Percentiles rank a stretch among this genome's conserved stretches.
phyloP scores from a whole-genome alignment of 1,140 invertebrate species.

The Drosophila tani region DNA sequence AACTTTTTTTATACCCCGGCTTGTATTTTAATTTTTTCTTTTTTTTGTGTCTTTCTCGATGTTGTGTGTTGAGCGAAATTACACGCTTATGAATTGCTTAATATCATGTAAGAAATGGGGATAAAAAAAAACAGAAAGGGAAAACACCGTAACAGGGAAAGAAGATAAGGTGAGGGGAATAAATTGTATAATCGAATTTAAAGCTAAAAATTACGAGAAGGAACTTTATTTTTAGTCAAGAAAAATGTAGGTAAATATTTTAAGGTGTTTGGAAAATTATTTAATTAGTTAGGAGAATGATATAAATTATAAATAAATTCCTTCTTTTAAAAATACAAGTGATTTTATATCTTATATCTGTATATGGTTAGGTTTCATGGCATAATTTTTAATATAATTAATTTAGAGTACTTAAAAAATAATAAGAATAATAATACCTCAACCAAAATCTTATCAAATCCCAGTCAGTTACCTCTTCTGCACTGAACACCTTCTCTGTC shows the following conservation, averaged over 20 bases:
- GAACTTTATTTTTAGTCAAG: no score
- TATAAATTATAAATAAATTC: no score
- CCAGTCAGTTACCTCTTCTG: slow-evolving; percentile 19
- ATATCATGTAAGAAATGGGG: slow-evolving; percentile 59
- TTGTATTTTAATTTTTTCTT: slow-evolving; percentile 14
- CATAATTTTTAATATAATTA: no score
- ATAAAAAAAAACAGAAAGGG: slow-evolving; percentile 1
- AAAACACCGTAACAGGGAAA: neutral
- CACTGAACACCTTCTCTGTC: neutral
- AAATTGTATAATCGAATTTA: neutral
- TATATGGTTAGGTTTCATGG: no score
- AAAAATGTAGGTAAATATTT: neutral
- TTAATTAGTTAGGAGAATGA: neutral
- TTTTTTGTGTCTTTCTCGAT: neutral
- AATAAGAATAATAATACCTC: neutral
- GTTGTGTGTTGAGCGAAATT: slow-evolving; percentile 68
- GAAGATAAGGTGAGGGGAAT: slow-evolving; percentile 1
- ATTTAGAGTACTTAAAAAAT: no score
- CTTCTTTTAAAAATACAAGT: no score
- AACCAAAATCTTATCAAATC: neutral
- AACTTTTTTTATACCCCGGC: slow-evolving; percentile 27
- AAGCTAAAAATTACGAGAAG: neutral
- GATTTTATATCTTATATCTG: no score
- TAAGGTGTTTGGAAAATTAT: no score
- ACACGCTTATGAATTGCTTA: slow-evolving; percentile 78